These are phyloP conservation scores for Macropodus opercularis DNA, from an alignment of 2,797 vertebrate species.

Conservation along the genomic window DNA sequence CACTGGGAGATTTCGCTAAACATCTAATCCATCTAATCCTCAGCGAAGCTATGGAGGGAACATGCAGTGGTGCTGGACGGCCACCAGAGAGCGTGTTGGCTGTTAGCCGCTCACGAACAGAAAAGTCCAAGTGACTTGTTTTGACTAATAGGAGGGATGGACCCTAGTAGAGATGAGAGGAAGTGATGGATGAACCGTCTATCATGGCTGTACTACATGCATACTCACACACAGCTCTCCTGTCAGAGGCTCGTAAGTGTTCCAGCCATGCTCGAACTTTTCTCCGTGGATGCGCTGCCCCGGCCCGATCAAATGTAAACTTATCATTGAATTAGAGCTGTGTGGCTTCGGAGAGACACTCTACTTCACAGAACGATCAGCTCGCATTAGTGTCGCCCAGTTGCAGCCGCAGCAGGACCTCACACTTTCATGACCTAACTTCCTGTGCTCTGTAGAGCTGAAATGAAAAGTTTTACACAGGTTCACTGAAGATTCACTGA, in stretches of 20 bases:
- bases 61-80: background rate
- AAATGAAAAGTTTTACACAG: slow-evolving; percentile 3
- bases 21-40: slow-evolving; percentile 77
- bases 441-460: background rate
- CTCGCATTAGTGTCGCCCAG: slow-evolving; percentile 41
- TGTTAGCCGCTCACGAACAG: background rate
- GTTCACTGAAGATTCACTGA: slow-evolving; percentile 2
- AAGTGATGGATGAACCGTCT: background rate
- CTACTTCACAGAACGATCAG: slow-evolving; percentile 28
- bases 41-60: slow-evolving; percentile 22
- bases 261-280: background rate
- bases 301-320: slow-evolving; percentile 17
- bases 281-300: slow-evolving; percentile 5
- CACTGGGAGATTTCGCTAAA: slow-evolving; percentile 68
- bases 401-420: background rate
- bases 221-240: background rate
- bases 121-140: background rate
- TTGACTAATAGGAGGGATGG: background rate
- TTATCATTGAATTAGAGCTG: slow-evolving; percentile 44
- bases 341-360: slow-evolving; percentile 26
- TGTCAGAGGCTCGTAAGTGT: too few species aligned
- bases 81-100: slow-evolving; percentile 46
- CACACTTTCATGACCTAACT: slow-evolving; percentile 2
- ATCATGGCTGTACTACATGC: background rate
- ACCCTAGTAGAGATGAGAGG: background rate